phyloP scores from a whole-genome alignment of 2,888 invertebrate genomes.

The Brachyptera putata region DNA sequence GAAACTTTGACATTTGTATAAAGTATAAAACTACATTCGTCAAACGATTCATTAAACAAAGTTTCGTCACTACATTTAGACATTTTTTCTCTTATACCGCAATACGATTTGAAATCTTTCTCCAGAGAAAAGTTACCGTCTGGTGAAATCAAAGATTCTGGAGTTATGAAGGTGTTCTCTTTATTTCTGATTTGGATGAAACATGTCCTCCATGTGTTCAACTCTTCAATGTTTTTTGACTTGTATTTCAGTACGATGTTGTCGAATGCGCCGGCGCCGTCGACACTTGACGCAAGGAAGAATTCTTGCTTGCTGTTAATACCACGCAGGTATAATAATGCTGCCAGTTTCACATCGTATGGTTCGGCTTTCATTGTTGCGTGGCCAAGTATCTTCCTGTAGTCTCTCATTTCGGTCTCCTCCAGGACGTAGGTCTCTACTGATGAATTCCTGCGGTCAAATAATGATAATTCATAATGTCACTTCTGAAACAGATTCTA shows the following conservation, averaged over 20 bases:
- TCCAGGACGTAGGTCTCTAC: background rate
- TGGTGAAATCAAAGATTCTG: background rate
- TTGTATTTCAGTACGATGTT: background rate
- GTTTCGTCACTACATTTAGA: background rate
- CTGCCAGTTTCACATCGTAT: background rate
- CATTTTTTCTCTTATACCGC: background rate
- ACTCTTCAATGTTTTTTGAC: background rate
- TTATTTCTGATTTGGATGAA: background rate
- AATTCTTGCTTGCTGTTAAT: conserved; percentile 3
- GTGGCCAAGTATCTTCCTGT: background rate
- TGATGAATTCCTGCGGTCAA: too few species aligned
- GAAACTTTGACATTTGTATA: background rate
- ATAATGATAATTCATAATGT: too few species aligned
- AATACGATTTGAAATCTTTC: background rate
- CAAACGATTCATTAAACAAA: background rate
- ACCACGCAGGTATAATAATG: background rate
- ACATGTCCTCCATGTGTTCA: conserved; percentile 1
- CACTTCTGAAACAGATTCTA: too few species aligned
- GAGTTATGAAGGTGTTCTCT: background rate
- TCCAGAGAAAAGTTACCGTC: background rate
- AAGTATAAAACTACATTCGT: background rate
- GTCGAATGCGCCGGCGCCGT: background rate
- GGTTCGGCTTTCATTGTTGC: background rate
- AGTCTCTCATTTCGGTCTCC: background rate
- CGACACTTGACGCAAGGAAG: background rate